These are phyloP conservation scores for Sparus aurata DNA, from an alignment of 2,797 vertebrate genomes.

Conservation along the genomic window DNA sequence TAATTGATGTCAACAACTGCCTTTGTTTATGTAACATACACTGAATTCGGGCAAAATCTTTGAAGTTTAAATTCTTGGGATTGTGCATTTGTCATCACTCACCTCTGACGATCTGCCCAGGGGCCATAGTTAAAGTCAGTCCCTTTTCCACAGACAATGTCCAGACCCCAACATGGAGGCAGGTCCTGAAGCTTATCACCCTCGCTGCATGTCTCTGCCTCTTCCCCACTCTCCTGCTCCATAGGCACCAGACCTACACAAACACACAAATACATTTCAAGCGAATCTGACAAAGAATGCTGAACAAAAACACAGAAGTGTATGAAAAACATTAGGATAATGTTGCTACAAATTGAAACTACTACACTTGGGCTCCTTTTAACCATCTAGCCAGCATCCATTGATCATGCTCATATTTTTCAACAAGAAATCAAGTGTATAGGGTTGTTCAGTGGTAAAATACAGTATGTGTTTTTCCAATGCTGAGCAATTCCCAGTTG, in stretches of 20 bases:
- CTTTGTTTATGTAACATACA: neutral
- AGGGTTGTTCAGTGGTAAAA: neutral
- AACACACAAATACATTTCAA: conserved; percentile 4
- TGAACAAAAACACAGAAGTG: neutral
- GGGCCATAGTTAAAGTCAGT: conserved; percentile 99
- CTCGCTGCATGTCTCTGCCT: conserved; percentile 89
- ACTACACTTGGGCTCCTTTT: neutral
- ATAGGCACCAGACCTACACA: conserved; percentile 92
- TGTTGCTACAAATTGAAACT: neutral
- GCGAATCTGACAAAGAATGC: neutral
- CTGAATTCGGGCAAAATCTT: neutral
- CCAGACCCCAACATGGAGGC: conserved; percentile 97
- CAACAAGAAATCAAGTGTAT: neutral
- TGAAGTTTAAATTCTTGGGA: neutral
- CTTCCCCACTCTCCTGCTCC: conserved; percentile 90
- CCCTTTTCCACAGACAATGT: conserved; percentile 99
- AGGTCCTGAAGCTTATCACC: conserved; percentile 95
- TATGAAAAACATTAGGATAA: neutral
- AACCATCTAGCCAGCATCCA: neutral
- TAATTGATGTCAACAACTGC: neutral
- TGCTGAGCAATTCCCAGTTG: neutral
- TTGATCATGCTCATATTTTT: neutral
- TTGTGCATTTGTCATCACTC: conserved; percentile 5
- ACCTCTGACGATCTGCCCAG: conserved; percentile 99
- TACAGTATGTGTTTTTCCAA: neutral